Conservation (phyloP, 2,797 vertebrate genomes). For the Tenualosa ilisha region DNA sequence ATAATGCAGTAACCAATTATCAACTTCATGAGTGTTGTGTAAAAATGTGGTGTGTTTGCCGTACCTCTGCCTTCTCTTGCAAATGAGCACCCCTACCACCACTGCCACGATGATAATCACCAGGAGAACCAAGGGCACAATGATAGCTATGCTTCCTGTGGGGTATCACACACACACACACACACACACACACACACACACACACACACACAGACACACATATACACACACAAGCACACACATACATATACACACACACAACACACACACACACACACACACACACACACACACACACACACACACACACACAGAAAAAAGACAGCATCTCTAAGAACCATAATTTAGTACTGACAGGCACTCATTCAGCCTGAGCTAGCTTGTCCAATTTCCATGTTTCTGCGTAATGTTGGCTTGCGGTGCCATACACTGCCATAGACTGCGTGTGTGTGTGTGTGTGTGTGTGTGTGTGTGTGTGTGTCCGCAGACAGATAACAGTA, state of each 20-base stretch:
- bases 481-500: background rate
- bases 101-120: constrained; percentile 92
- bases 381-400: background rate
- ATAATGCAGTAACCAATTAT: no score
- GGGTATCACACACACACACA: constrained; percentile 36
- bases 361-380: background rate
- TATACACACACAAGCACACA: constrained; percentile 9
- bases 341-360: constrained; percentile 1
- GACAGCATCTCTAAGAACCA: background rate
- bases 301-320: background rate
- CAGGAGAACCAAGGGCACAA: constrained; percentile 94
- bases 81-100: constrained; percentile 92
- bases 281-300: constrained; percentile 8
- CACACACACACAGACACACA: background rate
- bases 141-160: constrained; percentile 95
- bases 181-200: background rate
- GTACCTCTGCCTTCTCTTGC: constrained; percentile 92
- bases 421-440: background rate
- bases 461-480: background rate
- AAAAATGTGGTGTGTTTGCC: background rate
- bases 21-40: background rate
- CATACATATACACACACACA: background rate
- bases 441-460: background rate
- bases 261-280: background rate
- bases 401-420: background rate